Conservation (phyloP, 92 coral and sea anemone species). For the Parazoanthus atlanticus region DNA sequence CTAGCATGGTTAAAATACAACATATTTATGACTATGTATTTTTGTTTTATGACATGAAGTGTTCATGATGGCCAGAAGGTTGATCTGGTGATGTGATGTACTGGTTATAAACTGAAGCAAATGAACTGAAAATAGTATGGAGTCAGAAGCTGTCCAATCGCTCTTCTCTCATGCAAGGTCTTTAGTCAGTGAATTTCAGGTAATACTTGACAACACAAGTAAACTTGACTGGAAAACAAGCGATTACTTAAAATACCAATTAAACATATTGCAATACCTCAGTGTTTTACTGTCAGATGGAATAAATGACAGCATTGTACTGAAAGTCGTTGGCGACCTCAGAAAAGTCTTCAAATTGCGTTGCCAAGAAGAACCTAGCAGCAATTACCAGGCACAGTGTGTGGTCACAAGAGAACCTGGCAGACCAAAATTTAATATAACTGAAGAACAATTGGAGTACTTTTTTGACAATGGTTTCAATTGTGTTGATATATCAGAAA, state of each 20-base stretch:
- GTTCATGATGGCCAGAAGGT: no score
- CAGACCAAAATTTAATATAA: conserved; percentile 42
- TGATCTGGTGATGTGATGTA: no score
- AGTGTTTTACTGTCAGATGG: background rate
- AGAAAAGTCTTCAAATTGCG: background rate
- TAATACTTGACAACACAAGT: no score
- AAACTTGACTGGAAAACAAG: background rate
- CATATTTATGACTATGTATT: no score
- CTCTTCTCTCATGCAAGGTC: no score
- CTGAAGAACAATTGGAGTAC: conserved; percentile 43
- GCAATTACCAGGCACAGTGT: no score
- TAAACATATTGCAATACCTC: conserved; percentile 2
- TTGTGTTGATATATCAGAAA: conserved; percentile 43
- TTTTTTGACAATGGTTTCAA: conserved; percentile 41
- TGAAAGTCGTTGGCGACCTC: background rate
- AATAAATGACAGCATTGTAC: background rate
- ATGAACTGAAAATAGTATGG: no score
- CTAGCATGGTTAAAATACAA: no score
- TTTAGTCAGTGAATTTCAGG: no score
- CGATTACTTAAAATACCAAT: background rate
- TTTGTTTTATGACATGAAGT: no score
- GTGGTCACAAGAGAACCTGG: conserved; percentile 23
- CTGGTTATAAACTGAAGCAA: no score
- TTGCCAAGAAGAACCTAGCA: background rate
- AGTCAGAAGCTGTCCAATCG: no score